A percentile compares a stretch with the other conserved stretches of the same genome.
Conservation (phyloP, 2,888 invertebrate genomes). For the Entomobrya multifasciata region DNA sequence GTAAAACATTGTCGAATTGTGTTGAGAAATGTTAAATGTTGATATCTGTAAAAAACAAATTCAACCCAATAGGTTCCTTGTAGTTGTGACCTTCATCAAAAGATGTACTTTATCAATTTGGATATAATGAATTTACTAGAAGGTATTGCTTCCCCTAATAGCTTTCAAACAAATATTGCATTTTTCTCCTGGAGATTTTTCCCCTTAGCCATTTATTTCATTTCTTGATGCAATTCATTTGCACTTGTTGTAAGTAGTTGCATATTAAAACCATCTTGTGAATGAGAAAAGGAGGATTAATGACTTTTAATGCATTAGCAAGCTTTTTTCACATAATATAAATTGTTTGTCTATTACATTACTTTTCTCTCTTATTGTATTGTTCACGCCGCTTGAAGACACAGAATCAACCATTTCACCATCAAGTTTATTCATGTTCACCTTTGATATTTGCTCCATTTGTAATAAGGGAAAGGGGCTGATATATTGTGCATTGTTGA, state of each 20-base stretch:
- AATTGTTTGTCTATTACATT: conserved; percentile 43
- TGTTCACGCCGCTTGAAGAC: not conserved
- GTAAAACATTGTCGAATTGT: too few relatives aligned
- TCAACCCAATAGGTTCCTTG: not conserved
- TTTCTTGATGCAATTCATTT: conserved; percentile 26
- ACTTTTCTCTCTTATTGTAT: not conserved
- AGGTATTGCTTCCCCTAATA: not conserved
- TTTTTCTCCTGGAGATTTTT: conserved; percentile 10
- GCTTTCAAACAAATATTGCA: conserved; percentile 14
- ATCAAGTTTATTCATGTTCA: conserved; percentile 44
- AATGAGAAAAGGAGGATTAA: conserved; percentile 62
- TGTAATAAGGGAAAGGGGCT: conserved; percentile 58
- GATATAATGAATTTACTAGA: conserved; percentile 1
- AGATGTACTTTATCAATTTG: conserved; percentile 58
- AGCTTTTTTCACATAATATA: conserved; percentile 66
- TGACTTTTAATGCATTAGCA: conserved; percentile 75
- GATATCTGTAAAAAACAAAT: too few relatives aligned
- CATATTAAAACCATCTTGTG: not conserved
- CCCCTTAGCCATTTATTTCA: conserved; percentile 24
- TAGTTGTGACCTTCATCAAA: conserved; percentile 58
- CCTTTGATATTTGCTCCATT: conserved; percentile 71
- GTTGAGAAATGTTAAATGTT: too few relatives aligned
- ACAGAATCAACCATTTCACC: not conserved
- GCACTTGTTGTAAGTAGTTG: not conserved
- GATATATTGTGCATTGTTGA: conserved; percentile 59